phyloP scores from a whole-genome alignment of 2,113 vertebrate species.

The Corythornis madagascariensis region DNA sequence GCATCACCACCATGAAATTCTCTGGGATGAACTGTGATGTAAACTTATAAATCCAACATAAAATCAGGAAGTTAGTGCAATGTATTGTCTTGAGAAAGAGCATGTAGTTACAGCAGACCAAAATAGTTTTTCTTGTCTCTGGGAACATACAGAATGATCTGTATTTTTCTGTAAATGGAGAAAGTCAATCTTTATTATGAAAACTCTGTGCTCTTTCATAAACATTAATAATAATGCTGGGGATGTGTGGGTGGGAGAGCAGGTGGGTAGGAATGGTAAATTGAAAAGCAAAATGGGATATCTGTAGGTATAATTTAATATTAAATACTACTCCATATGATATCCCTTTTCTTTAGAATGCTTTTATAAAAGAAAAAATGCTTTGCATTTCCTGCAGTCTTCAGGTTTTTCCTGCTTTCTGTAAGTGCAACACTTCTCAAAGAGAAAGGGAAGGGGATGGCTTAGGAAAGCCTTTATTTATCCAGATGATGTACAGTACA shows the following conservation, averaged over 20 bases:
- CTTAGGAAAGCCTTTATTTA: neutral
- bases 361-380: neutral
- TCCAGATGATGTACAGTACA: neutral
- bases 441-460: neutral
- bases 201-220: slow-evolving; percentile 33
- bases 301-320: slow-evolving; percentile 9
- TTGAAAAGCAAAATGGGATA: slow-evolving; percentile 2
- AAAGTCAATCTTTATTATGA: neutral
- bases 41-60: neutral
- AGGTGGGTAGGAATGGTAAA: neutral
- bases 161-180: neutral
- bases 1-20: neutral
- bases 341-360: neutral
- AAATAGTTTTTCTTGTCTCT: neutral
- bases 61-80: neutral
- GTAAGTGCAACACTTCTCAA: neutral
- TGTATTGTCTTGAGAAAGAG: neutral
- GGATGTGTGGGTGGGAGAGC: slow-evolving; percentile 12
- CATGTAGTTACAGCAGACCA: neutral
- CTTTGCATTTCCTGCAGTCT: slow-evolving; percentile 3
- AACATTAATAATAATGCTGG: neutral
- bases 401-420: neutral
- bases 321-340: slow-evolving; percentile 11
- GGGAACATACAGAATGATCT: neutral
- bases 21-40: neutral